Base-by-base conservation (phyloP, 2,113 vertebrate species). In the Gavialis gangeticus region DNA sequence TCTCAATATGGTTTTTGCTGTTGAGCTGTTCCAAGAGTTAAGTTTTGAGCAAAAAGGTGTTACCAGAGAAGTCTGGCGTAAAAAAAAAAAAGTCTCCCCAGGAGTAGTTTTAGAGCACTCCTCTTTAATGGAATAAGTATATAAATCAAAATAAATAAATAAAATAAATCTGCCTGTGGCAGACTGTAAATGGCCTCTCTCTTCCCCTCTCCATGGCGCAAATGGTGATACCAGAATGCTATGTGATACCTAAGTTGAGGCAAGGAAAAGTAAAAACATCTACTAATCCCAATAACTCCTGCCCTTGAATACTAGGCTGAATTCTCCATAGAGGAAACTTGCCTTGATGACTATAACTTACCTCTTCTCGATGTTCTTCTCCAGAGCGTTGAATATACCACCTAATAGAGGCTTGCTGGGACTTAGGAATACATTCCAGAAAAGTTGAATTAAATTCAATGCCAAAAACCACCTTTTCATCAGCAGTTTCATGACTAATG, bases 361-460 rank as follows among this genome's bases (percentile, higher is more conserved):
- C 99, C 99, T 99, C 99, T 89, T 99, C 99, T 90, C 96, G 98
- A 80, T 97, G 98, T 62, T 99, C 99, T 58, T 98, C 98, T 97
- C 99, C 99, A 82, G 98, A 96, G 85, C 97, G 98, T 95, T 99
- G 99, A 88, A 99, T 90, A 96, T 98, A 99, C 99, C 99, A 99
- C 88, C 97, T 98, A 96, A 99, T 99, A 92, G 98, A 98, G 89
- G 99, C 98, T 98, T 99, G 99, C 77, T 99, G 99, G 88, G 99
- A 99, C 97, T 99, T 99, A 95, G 99, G 99, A 95, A 99, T 97
- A 92, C 99, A 99, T 98, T 99, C 99, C 89, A 99, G 98, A 97
- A 99, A 99, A 25, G 99, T 99, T 76, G 99, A 99, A 98, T 99
- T 99, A 97, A 98, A 99, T 97, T 99, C 99, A 96, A 99, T 98